These are phyloP conservation scores for Meloidogyne floridensis DNA, from an alignment of 1,140 invertebrate genomes.

Conservation along the genomic window DNA sequence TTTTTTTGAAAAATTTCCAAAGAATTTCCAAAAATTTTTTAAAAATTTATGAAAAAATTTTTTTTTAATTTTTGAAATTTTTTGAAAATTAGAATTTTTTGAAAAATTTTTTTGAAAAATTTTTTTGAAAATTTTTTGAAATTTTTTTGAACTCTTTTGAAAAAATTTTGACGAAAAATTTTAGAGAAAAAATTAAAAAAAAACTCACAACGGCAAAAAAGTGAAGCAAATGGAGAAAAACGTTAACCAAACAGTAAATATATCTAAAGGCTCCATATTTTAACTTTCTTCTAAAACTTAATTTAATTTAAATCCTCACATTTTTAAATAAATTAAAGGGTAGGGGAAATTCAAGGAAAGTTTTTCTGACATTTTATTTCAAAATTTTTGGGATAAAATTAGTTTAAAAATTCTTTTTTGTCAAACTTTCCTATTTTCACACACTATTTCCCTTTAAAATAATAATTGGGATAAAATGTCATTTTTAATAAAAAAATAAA, in stretches of 20 bases:
- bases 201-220: slow-evolving; percentile 58
- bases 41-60: too few species aligned
- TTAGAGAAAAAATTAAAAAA: too few species aligned
- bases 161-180: too few species aligned
- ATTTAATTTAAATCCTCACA: too few species aligned
- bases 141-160: too few species aligned
- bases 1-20: not conserved
- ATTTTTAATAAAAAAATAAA: not conserved
- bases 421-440: not conserved
- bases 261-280: slow-evolving; percentile 50
- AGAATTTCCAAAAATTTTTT: too few species aligned
- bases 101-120: too few species aligned
- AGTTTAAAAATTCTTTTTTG: not conserved
- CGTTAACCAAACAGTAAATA: slow-evolving; percentile 61
- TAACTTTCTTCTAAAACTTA: not conserved
- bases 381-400: not conserved
- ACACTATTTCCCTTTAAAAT: not conserved
- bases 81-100: not conserved
- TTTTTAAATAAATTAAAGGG: not conserved
- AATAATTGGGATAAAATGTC: not conserved
- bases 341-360: too few species aligned
- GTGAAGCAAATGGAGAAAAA: slow-evolving; percentile 63
- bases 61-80: too few species aligned
- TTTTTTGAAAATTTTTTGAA: too few species aligned
- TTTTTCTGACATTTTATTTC: not conserved